Evolutionary conservation across 2,113 vertebrate species (phyloP), one percentile per base, ranked within the genome.

Genomic region (human): DNA sequence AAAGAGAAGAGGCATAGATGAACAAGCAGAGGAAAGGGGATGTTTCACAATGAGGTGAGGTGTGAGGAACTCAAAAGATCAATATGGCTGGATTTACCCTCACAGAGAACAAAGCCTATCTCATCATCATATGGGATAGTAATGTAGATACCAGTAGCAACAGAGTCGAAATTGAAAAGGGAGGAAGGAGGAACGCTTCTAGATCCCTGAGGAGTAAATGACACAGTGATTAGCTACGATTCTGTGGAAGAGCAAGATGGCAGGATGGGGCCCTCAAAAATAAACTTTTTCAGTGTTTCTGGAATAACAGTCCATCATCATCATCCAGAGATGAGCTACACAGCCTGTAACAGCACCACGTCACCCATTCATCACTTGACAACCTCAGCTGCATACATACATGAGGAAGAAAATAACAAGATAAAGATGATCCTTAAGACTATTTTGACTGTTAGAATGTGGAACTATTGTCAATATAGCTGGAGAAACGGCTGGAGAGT

Each of bases 401-500:
- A 22, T 2, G 18, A 20, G 11, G 35, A 40, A 38, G n/a, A 32
- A 40, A 30, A 3, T 5, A 27, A 23, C 7, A 78, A 20, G 38
- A 55, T 5, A 12, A 61, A 9, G 30, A 78, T 32, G 35, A 87
- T 55, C 32, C 23, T 61, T 70, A 38, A 18, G 27, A 40, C 9
- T 9, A 43, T 45, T 85, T 38, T 70, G 32, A 52, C 14, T 75
- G 18, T 25, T 35, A 13, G 14, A n/a, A n/a, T n/a, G 73, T 50
- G 30, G 32, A 80, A 27, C 35, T 57, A 40, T 3, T 32, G n/a
- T 35, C 18, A 55, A 1, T 17, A 45, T 5, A 73, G 43, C 43
- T 79, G 14, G 98, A 11, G 99, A 99, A 98, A 45, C 5, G 48
- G 43, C 43, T 79, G 14, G 98, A 11, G 99, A 99, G 98, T 99